Evolutionary conservation across 1,140 invertebrate species (phyloP).

Genomic region (Bombus difficillimus): DNA sequence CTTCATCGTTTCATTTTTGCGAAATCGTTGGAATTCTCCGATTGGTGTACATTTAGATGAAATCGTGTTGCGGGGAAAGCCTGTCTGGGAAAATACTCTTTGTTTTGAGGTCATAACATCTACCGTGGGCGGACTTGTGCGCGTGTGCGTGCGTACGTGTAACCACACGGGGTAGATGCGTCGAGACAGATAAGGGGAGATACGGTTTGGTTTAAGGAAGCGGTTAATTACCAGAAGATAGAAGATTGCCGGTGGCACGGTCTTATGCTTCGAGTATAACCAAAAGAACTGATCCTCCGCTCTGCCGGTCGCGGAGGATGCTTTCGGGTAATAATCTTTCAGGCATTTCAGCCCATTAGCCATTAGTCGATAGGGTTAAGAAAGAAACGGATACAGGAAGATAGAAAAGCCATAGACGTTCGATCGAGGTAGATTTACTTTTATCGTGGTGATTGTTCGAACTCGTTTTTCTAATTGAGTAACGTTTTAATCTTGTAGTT

Average conservation of each 20-base stretch:
- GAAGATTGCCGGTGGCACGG: slow-evolving; percentile 73
- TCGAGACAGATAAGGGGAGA: slow-evolving; percentile 68
- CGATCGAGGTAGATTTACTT: background rate
- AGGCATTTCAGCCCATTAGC: slow-evolving; percentile 43
- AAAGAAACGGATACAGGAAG: background rate
- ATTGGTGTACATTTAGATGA: background rate
- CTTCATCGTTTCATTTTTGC: background rate
- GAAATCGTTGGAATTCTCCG: background rate
- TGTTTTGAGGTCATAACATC: slow-evolving; percentile 64
- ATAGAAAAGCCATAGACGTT: too few relatives aligned
- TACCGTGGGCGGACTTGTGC: slow-evolving; percentile 43
- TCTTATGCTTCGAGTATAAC: slow-evolving; percentile 57
- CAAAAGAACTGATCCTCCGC: slow-evolving; percentile 57
- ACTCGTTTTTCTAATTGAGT: background rate
- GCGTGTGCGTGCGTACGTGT: slow-evolving; percentile 35
- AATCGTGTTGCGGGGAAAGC: background rate
- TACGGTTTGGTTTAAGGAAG: slow-evolving; percentile 79
- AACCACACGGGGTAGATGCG: slow-evolving; percentile 56
- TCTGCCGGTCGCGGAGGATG: slow-evolving; percentile 46
- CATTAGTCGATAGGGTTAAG: background rate
- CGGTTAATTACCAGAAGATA: slow-evolving; percentile 80
- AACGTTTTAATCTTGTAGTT: background rate
- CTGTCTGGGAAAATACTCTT: slow-evolving; percentile 70
- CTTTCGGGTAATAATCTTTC: slow-evolving; percentile 58
- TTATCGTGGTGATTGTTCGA: background rate